These are phyloP conservation scores for Trochalopteron elliotii DNA, from an alignment of 2,113 vertebrate species.

Conservation along the genomic window DNA sequence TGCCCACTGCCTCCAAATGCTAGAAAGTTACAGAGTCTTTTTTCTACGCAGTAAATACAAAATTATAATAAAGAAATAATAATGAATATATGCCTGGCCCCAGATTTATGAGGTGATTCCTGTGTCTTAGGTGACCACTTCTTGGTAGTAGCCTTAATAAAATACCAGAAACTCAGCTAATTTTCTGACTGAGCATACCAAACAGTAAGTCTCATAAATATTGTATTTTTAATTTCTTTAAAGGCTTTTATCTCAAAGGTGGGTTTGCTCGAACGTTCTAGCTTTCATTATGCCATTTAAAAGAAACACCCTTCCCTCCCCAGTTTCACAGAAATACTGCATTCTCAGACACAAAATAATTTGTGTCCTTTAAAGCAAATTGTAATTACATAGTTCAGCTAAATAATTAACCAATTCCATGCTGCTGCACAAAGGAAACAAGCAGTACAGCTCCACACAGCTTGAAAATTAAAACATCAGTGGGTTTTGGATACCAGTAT, in stretches of 20 bases:
- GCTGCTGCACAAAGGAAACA: not conserved
- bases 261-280: not conserved
- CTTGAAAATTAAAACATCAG: not conserved
- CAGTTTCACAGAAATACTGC: not conserved
- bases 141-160: not conserved
- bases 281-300: not conserved
- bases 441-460: not conserved
- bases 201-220: not conserved
- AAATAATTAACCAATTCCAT: conserved; percentile 38
- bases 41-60: not conserved
- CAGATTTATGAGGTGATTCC: not conserved
- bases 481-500: not conserved
- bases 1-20: not conserved
- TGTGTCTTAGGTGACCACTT: not conserved
- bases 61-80: not conserved
- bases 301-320: not conserved
- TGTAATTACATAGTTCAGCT: conserved; percentile 13
- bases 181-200: not conserved
- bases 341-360: not conserved
- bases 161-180: not conserved
- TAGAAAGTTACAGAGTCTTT: not conserved
- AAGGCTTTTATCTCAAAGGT: conserved; percentile 4
- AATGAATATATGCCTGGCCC: not conserved
- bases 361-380: not conserved
- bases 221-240: not conserved